phyloP scores from a whole-genome alignment of 2,113 vertebrate genomes.

The Oreotragus oreotragus region DNA sequence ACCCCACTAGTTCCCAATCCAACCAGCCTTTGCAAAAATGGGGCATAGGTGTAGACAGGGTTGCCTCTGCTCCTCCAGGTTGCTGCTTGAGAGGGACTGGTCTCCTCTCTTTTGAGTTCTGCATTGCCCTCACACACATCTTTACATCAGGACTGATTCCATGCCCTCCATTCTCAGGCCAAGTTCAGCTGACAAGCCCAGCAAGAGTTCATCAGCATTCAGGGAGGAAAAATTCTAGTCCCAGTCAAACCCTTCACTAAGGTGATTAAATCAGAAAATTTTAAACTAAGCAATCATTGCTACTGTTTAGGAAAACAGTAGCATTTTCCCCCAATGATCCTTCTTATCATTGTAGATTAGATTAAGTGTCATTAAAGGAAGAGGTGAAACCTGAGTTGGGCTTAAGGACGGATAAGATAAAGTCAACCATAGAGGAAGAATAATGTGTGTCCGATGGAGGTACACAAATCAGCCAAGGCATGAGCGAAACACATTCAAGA shows the following conservation, averaged over 20 bases:
- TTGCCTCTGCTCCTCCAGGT: not conserved
- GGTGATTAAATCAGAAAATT: not conserved
- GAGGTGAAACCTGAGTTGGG: not conserved
- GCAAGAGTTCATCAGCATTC: not conserved
- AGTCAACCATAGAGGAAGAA: not conserved
- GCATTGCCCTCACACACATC: not conserved
- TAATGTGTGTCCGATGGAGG: constrained; percentile 16
- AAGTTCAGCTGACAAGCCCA: not conserved
- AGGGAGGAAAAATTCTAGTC: not conserved
- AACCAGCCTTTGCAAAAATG: not conserved
- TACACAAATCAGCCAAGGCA: not conserved
- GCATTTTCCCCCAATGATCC: not conserved
- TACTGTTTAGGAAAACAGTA: constrained; percentile 12
- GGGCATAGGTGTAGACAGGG: not conserved
- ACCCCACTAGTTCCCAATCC: fast-evolving
- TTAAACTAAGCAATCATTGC: not conserved
- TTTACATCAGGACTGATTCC: not conserved
- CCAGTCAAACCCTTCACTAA: not conserved
- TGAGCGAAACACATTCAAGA: too few relatives aligned
- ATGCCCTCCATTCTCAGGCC: not conserved
- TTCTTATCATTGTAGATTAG: not conserved
- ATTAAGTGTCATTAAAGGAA: not conserved
- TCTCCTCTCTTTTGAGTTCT: not conserved
- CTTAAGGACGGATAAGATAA: not conserved
- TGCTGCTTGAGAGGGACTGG: not conserved